Conservation (phyloP, 2,113 vertebrate species). For the Hirundichthys speculiger region DNA sequence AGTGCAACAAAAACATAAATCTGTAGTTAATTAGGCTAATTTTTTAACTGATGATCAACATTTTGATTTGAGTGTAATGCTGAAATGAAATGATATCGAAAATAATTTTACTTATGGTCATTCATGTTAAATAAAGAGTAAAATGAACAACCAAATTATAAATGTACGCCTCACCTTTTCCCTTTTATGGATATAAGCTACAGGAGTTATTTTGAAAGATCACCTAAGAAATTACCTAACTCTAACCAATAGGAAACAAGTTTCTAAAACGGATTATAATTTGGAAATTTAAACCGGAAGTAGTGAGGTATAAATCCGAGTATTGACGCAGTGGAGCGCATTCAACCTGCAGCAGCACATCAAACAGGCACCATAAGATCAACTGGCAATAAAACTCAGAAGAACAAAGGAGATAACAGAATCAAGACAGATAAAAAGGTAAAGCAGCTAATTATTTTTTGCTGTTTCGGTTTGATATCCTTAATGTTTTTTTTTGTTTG, state of each 20-base stretch:
- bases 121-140: background rate
- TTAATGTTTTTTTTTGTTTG: no score
- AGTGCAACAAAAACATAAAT: no score
- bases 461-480: no score
- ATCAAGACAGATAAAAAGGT: conserved; percentile 1
- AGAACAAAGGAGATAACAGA: conserved; percentile 1
- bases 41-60: no score
- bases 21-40: no score
- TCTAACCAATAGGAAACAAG: no score
- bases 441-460: background rate
- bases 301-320: fast-evolving
- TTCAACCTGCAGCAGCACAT: conserved; percentile 25
- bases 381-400: background rate
- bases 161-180: background rate
- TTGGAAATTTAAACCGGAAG: conserved; percentile 22
- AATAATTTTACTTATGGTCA: no score
- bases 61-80: no score
- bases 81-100: no score
- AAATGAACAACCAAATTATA: background rate
- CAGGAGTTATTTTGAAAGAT: no score
- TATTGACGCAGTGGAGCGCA: conserved; percentile 14
- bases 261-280: background rate
- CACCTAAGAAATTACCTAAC: no score
- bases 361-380: background rate
- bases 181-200: no score